Evolutionary conservation across 2,113 vertebrate genomes (phyloP).

Genomic region (Mormyrus lacerda): DNA sequence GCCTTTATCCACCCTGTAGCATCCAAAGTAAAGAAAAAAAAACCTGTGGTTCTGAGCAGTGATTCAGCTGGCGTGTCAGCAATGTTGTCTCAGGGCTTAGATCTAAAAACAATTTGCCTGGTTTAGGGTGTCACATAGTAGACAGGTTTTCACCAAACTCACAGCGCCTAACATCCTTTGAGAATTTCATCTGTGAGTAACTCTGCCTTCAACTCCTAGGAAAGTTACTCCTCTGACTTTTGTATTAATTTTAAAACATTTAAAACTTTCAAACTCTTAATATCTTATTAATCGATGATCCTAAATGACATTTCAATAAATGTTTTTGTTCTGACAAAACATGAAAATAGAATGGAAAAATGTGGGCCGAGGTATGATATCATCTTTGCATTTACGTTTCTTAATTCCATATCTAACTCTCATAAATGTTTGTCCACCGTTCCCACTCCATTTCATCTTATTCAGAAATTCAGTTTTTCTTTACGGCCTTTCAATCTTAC

Average conservation of each 20-base stretch:
- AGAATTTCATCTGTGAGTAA: not conserved
- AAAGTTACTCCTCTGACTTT: not conserved
- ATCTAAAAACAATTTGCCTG: slow-evolving; percentile 33
- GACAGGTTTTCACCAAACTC: not conserved
- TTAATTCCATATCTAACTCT: not conserved
- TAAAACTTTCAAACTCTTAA: not conserved
- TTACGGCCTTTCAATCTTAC: not conserved
- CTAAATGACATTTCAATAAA: not conserved
- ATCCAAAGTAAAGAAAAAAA: slow-evolving; percentile 18
- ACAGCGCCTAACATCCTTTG: not conserved
- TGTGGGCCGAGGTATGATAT: not conserved
- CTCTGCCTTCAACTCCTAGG: not conserved
- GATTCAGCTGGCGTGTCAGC: slow-evolving; percentile 41
- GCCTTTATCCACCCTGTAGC: slow-evolving; percentile 20
- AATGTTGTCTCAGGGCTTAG: slow-evolving; percentile 40
- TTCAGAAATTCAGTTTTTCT: not conserved
- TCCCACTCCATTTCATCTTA: not conserved
- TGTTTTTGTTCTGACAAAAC: not conserved
- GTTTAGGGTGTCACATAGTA: not conserved
- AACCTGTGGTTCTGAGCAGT: slow-evolving; percentile 32
- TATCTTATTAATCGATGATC: not conserved
- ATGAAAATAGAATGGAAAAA: not conserved
- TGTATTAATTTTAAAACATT: not conserved
- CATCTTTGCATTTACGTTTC: slow-evolving; percentile 1
- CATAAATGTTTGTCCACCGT: not conserved